phyloP scores from a whole-genome alignment of 2,797 vertebrate genomes.

The Premnoplex brunnescens region DNA sequence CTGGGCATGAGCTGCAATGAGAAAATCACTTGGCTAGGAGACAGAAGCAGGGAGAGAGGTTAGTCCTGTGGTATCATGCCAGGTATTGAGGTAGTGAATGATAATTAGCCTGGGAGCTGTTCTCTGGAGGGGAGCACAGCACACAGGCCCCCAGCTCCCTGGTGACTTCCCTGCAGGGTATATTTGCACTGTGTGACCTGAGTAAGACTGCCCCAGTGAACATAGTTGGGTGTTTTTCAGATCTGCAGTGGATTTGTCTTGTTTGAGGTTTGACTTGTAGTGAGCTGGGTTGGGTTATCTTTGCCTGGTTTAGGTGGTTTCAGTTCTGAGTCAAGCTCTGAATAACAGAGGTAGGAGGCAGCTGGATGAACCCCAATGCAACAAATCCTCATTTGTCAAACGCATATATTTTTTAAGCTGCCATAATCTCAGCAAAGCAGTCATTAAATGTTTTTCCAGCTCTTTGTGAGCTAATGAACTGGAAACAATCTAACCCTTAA shows the following conservation, averaged over 20 bases:
- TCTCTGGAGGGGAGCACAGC: not conserved
- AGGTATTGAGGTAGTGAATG: not conserved
- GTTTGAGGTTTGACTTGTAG: not conserved
- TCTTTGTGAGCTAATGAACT: not conserved
- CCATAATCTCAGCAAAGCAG: not conserved
- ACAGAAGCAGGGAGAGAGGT: not conserved
- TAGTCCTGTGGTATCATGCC: not conserved
- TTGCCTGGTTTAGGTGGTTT: not conserved
- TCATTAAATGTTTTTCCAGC: not conserved
- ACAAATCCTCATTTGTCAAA: not conserved
- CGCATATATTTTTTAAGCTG: not conserved
- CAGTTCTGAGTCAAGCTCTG: not conserved
- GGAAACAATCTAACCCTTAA: not conserved
- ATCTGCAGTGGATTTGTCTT: not conserved
- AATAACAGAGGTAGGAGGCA: constrained; percentile 16
- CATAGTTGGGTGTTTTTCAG: not conserved
- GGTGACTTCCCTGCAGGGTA: not conserved
- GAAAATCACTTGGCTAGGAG: not conserved
- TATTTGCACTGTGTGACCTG: not conserved
- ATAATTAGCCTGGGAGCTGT: not conserved
- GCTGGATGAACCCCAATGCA: not conserved
- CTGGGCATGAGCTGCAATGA: not conserved
- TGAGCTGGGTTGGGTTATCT: not conserved
- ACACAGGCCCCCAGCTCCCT: not conserved
- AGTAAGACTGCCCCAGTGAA: not conserved